A percentile compares a stretch with the other conserved stretches of the same genome.
phyloP scores from a whole-genome alignment of 2,113 vertebrate genomes.

The Dryoscopus gambensis region DNA sequence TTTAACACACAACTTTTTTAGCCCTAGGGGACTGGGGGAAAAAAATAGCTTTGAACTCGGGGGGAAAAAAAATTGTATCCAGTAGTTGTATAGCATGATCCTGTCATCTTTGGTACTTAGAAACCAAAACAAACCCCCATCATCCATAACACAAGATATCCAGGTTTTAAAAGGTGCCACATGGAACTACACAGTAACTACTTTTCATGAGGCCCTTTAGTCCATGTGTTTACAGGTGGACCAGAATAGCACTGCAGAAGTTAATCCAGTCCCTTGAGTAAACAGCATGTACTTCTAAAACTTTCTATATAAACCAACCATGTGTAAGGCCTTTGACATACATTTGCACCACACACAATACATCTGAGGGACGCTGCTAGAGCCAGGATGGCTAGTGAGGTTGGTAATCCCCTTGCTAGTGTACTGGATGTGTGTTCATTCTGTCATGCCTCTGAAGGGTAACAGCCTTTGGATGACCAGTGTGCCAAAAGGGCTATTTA shows the following conservation, averaged over 20 bases:
- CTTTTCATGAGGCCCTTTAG: slow-evolving; percentile 31
- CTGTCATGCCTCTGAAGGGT: neutral
- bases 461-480: neutral
- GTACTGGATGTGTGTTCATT: neutral
- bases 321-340: slow-evolving; percentile 13
- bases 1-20: neutral
- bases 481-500: neutral
- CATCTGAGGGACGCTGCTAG: neutral
- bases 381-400: neutral
- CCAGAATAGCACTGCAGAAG: slow-evolving; percentile 46
- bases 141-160: neutral
- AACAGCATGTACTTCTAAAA: slow-evolving; percentile 15
- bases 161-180: slow-evolving; percentile 28
- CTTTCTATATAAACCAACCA: neutral
- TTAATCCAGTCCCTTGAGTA: slow-evolving; percentile 15
- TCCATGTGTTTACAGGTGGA: slow-evolving; percentile 32
- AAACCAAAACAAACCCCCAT: neutral
- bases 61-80: neutral
- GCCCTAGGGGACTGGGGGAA: neutral
- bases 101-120: slow-evolving; percentile 32
- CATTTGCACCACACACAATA: neutral
- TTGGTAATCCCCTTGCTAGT: neutral
- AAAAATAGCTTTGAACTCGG: neutral
- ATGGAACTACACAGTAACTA: neutral
- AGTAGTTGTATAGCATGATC: slow-evolving; percentile 11